Evolutionary conservation across 1,140 invertebrate species (phyloP), one percentile per base, ranked within the genome.

Genomic region (Eriosoma lanigerum): DNA sequence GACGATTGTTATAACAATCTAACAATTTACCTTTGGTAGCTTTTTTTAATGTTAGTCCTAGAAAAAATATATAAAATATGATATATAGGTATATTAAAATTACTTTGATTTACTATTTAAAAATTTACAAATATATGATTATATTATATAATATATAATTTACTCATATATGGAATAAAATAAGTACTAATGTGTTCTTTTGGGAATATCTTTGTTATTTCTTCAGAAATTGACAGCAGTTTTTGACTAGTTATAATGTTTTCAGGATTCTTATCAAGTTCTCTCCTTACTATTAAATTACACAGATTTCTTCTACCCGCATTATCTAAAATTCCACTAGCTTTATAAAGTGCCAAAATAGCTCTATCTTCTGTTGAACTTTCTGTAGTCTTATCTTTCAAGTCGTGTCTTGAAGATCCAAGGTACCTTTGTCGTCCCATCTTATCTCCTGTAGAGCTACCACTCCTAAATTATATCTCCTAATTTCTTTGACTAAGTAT

Each of bases 161-260:
- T n/a, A n/a, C n/a, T n/a, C n/a, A n/a, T n/a, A n/a, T n/a, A n/a
- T n/a, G n/a, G n/a, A n/a, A n/a, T n/a, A n/a, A n/a, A n/a, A n/a
- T n/a, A n/a, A n/a, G n/a, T n/a, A n/a, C n/a, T n/a, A n/a, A n/a
- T 60, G 26, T 60, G 56, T 60, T 60, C 24, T 26, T 60, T 60
- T 15, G 24, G 24, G 17, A 60, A 60, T 15, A 15, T 60, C 6
- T 13, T 13, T 15, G 24, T 60, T 60, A 60, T 60, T 60, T 60
- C 56, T 60, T 60, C 3, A 17, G 56, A 60, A 60, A 60, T 26
- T 8, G 24, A 60, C 24, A 60, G 26, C 26, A 60, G 24, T 1
- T 24, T 12, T 26, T 60, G 56, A n/a, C 56, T 29, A 26, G 56
- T 6, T 60, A 60, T 26, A 26, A 60, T 60, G 15, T 60, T 60